Base-by-base conservation (phyloP, 2,888 invertebrate genomes). In the Copidosoma aretas region DNA sequence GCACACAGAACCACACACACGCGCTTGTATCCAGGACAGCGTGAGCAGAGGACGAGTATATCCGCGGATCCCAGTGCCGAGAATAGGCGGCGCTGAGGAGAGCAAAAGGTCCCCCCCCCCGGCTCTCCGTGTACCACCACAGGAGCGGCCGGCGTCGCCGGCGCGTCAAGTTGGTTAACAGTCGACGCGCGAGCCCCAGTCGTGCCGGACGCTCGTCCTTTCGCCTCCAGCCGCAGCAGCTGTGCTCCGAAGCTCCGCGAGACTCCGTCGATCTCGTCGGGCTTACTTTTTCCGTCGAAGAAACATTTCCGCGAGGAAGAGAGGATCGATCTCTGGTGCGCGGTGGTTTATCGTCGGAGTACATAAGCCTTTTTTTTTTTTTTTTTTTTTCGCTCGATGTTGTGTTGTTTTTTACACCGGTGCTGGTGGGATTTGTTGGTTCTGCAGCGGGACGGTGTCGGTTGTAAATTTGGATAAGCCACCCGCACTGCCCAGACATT, bases 161-260 rank as follows among this genome's bases (percentile, higher is more conserved):
- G 74, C 74, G 77, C 77, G 76, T 76, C 77, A 77, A 79, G 79
- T 81, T 82, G 80, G 63, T 63, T 82, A 81, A 81, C 82, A 83
- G 83, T 83, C 82, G 82, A 80, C 79, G 82, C 82, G 83, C 82
- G 81, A 82, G 80, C 82, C 78, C 77, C 78, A 81, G 80, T 78
- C 80, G 79, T 71, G 80, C 76, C 81, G 81, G 82, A 82, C 80
- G 79, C 75, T 68, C 67, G 32, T 8, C 8, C 32, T 5, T 32
- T 32, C 8, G 32, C n/a, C n/a, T 32, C 32, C 32, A 32, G 72
- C 68, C 64, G n/a, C n/a, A n/a, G n/a, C n/a, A n/a, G n/a, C n/a
- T n/a, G n/a, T n/a, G n/a, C n/a, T n/a, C n/a, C n/a, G n/a, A n/a
- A n/a, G n/a, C n/a, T n/a, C n/a, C n/a, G n/a, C n/a, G n/a, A n/a